These are phyloP conservation scores for Carcharodon carcharias DNA, from an alignment of 2,797 vertebrate species.

Conservation along the genomic window DNA sequence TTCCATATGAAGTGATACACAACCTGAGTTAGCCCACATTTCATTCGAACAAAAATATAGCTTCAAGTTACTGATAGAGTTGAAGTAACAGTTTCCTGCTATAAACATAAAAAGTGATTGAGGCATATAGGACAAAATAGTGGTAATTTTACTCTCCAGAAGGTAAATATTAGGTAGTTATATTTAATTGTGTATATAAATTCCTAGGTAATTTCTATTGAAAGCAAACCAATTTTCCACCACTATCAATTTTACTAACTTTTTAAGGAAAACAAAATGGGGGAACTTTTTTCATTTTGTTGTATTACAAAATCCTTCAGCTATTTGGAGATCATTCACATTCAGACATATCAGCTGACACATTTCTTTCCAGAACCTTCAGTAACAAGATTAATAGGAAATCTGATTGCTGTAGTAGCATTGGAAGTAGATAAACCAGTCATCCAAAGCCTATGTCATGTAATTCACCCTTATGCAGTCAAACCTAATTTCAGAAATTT, in stretches of 20 bases:
- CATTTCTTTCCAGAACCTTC: conserved; percentile 44
- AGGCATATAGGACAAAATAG: not conserved
- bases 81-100: not conserved
- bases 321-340: conserved; percentile 45
- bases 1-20: too few species aligned
- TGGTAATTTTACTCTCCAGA: not conserved
- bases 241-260: not conserved
- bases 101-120: not conserved
- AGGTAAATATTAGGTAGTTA: not conserved
- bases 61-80: not conserved
- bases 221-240: not conserved
- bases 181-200: not conserved
- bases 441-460: conserved; percentile 56
- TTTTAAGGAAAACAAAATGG: not conserved
- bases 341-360: conserved; percentile 44
- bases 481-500: conserved; percentile 58
- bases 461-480: conserved; percentile 61
- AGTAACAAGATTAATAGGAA: conserved; percentile 49
- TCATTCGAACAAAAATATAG: not conserved
- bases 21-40: not conserved
- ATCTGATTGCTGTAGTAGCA: conserved; percentile 51
- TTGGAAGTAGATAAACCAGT: conserved; percentile 61
- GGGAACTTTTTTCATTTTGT: not conserved
- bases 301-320: conserved; percentile 39
- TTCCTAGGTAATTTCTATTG: not conserved